Evolutionary conservation across 1,140 invertebrate genomes (phyloP), one percentile per base, ranked within the genome.

Genomic region (Sitophilus oryzae): DNA sequence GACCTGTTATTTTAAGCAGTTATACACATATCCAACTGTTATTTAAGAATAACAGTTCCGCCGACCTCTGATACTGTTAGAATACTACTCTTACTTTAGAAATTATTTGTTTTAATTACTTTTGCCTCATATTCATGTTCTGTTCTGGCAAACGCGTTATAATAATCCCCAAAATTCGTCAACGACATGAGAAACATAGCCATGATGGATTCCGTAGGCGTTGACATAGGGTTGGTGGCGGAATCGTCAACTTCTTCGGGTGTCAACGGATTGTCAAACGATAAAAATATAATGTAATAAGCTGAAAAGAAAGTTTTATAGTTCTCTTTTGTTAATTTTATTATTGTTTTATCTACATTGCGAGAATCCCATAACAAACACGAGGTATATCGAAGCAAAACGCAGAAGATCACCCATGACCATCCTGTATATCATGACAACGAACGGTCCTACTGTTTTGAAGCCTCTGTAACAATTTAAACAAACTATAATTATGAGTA

Each of bases 401-500:
- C 95, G 79, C 5, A 97, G 73, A 14, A 99, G 73, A 75, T 99
- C 96, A 56, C 92, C 93, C 77, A 89, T 89, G 16, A 99, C 88
- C 92, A 99, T 99, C 60, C 93, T 83, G 74, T 99, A 98, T 58
- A 98, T 96, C 96, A 98, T 99, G 45, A 97, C 93, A 3, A 99
- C 95, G 81, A 98, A 98, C 5, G 96, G 95, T 1, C 96, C 96
- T 0, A 98, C 93, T 0, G 94, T 95, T 71, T 96, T 95, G 70
- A 98, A 96, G 19, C 95, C 95, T 67, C 94, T 93, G 25, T 5
- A 30, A 70, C 53, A 77, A 74, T 68, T 60, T 62, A 62, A 63
- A 25, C 6, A 20, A 30, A 25, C 30, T 14, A 6, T 30, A 30
- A 30, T 30, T 30, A 30, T 6, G n/a, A 30, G 11, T 30, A 30